Evolutionary conservation across 2,888 invertebrate species (phyloP).

Genomic region (Apoda limacodes): DNA sequence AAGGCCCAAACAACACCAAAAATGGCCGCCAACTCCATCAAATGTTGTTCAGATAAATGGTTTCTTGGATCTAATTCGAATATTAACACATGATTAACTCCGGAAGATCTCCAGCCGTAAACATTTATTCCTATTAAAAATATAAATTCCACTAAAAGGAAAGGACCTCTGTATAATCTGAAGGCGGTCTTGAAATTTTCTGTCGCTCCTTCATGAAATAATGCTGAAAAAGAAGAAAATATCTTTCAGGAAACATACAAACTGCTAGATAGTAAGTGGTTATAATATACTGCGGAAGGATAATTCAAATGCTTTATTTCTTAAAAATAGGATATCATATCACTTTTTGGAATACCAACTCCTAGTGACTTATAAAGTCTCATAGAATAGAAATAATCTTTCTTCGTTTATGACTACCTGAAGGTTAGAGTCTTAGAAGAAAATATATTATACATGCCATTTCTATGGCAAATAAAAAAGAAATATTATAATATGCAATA

Average conservation of each 20-base stretch:
- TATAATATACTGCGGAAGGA: no score
- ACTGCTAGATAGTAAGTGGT: no score
- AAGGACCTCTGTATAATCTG: conserved; percentile 92
- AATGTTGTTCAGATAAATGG: conserved; percentile 92
- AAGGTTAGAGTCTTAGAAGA: no score
- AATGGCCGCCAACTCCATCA: conserved; percentile 93
- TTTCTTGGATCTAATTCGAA: conserved; percentile 97
- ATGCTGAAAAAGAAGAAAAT: conserved; percentile 64
- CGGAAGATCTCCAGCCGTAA: conserved; percentile 96
- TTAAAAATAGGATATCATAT: no score
- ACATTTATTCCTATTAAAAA: conserved; percentile 97
- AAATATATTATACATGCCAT: no score
- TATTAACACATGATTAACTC: conserved; percentile 97
- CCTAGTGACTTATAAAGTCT: no score
- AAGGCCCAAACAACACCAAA: conserved; percentile 96
- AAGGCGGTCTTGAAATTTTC: conserved; percentile 89
- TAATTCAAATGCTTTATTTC: no score
- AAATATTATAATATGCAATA: no score
- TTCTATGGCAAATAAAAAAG: no score
- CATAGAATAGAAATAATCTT: no score
- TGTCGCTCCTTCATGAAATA: conserved; percentile 78
- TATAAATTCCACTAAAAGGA: conserved; percentile 91
- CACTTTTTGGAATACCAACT: no score
- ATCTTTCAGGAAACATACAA: conserved; percentile 1
- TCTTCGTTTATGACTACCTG: no score